Percentiles rank a stretch among this genome's conserved stretches.
Evolutionary conservation across 1,140 invertebrate genomes (phyloP).

Genomic region (Calliphora vicina): DNA sequence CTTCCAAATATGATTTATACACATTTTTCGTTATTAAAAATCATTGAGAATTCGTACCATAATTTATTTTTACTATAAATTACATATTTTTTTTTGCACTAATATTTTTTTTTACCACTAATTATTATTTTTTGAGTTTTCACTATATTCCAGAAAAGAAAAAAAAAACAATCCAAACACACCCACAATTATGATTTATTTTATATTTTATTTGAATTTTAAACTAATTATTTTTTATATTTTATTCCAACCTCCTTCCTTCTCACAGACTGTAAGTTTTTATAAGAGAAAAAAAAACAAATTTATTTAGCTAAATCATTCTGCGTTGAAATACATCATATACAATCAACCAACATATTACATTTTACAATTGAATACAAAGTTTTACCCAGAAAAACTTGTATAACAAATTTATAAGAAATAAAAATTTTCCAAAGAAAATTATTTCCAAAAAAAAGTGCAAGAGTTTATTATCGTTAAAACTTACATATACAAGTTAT

Average conservation of each 20-base stretch:
- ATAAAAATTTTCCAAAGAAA: neutral
- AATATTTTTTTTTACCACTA: neutral
- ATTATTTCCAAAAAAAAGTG: too few relatives aligned
- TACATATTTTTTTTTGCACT: neutral
- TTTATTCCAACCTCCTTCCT: slow-evolving; percentile 1
- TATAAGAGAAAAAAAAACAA: neutral
- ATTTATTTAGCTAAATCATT: neutral
- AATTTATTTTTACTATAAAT: neutral
- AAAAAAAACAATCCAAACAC: neutral
- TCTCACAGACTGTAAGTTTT: slow-evolving; percentile 35
- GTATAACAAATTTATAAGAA: neutral
- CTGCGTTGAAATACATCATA: neutral
- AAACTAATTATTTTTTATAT: slow-evolving; percentile 30
- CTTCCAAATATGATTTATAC: too few relatives aligned
- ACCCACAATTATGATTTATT: neutral
- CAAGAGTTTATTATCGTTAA: slow-evolving; percentile 61
- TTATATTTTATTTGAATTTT: neutral
- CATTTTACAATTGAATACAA: neutral
- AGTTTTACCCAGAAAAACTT: neutral
- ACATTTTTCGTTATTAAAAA: neutral
- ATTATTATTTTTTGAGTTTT: neutral
- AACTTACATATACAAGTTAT: slow-evolving; percentile 45
- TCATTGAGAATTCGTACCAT: neutral
- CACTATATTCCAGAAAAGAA: neutral
- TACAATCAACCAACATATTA: neutral